Evolutionary conservation across 1,140 invertebrate genomes (phyloP), one percentile per base, ranked within the genome.

Genomic region (Pseudachorutes palmiensis): DNA sequence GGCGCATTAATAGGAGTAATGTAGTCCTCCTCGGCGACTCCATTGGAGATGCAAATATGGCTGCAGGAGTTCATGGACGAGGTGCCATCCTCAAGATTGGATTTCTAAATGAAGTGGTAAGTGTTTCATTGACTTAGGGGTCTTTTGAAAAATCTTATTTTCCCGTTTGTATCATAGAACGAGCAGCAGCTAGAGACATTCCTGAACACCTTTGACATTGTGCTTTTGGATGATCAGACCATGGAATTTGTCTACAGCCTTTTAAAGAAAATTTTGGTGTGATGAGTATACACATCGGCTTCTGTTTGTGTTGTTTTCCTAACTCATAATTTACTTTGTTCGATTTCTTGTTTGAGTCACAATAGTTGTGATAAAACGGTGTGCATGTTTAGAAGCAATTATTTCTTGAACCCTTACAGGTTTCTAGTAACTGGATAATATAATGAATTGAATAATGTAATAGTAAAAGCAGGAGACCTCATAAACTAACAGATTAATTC

Each of bases 21-120:
- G 85, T 93, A 9, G 83, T 97, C n/a, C 79, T 97, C 0, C 83
- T 96, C 82, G 94, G 92, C 0, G 93, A 96, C 77, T 88, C 88
- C 0, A 77, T 91, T 0, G 92, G 92, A 1, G 94, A 98, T 80
- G 85, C 92, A 0, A 80, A 82, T 5, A 97, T 98, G 94, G 88
- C 89, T 0, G 86, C 92, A 70, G 93, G 92, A 19, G 86, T 94
- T 67, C 74, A 77, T 30, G 36, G 61, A 24, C 31, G 57, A 26
- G 79, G 86, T 63, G 82, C 83, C 31, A 81, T 92, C 16, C 78
- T 98, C 1, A 94, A 91, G 80, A 91, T 98, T 73, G 94, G 93
- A 28, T 97, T 93, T 77, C 83, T 97, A 0, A 94, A 92, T 75
- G 84, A 90, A 57, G 85, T 91, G 73, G 85, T 86, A 77, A 79